phyloP scores from a whole-genome alignment of 1,140 invertebrate species.

The Pseudobourletiella spinata region DNA sequence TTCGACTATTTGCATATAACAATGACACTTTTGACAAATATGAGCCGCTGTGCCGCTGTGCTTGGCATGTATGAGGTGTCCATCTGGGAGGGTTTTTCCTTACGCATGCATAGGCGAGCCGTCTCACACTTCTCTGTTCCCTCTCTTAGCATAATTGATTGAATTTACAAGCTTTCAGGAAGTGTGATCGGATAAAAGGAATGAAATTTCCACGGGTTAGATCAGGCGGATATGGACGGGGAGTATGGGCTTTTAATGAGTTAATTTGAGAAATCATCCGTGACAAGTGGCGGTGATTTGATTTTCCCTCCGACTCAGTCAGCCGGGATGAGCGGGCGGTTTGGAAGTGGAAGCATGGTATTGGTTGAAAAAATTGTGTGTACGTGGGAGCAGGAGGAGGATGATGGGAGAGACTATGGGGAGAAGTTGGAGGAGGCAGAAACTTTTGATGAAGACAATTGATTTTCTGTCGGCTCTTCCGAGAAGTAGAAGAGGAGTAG shows the following conservation, averaged over 20 bases:
- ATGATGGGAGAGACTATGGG: not conserved
- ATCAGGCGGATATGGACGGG: slow-evolving; percentile 6
- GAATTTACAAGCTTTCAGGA: slow-evolving; percentile 22
- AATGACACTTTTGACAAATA: no score
- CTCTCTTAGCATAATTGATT: slow-evolving; percentile 33
- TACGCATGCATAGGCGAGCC: no score
- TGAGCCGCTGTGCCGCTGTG: no score
- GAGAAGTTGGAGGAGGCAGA: not conserved
- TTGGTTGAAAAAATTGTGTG: no score
- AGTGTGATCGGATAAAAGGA: slow-evolving; percentile 12
- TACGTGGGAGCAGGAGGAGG: not conserved
- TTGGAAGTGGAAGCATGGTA: no score
- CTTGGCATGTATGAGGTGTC: no score
- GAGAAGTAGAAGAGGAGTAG: no score
- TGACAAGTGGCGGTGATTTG: slow-evolving; percentile 31
- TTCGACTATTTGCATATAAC: no score
- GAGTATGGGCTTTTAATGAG: slow-evolving; percentile 21
- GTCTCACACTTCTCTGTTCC: no score
- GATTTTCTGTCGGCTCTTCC: no score
- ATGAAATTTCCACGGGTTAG: slow-evolving; percentile 19
- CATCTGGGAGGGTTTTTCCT: no score
- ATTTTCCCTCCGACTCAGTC: slow-evolving; percentile 9
- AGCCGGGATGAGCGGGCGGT: not conserved
- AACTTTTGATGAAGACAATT: slow-evolving; percentile 15
- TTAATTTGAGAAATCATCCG: slow-evolving; percentile 32